These are phyloP conservation scores for Elmis aenea DNA, from an alignment of 2,888 invertebrate species.

Conservation along the genomic window DNA sequence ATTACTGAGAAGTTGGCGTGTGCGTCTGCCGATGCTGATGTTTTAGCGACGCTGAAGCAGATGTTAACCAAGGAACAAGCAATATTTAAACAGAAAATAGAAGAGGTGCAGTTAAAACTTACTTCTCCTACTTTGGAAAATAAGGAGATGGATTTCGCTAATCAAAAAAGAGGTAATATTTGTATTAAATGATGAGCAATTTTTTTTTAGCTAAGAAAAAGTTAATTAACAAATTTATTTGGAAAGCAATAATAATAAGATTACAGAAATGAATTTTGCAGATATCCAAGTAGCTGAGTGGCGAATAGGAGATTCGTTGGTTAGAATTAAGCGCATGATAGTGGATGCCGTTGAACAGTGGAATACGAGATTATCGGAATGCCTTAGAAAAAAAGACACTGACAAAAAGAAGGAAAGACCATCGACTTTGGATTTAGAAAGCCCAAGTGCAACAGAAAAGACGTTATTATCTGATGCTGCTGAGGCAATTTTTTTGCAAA, in stretches of 20 bases:
- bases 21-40: constrained; percentile 55
- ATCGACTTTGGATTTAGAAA: constrained; percentile 31
- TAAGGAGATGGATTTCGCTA: constrained; percentile 39
- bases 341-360: constrained; percentile 68
- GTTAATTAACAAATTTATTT: neutral
- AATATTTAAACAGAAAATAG: constrained; percentile 73
- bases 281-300: constrained; percentile 42
- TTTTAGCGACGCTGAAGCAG: constrained; percentile 52
- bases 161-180: constrained; percentile 27
- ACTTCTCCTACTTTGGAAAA: constrained; percentile 61
- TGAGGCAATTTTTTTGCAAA: constrained; percentile 12
- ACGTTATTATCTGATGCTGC: too few species aligned
- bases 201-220: too few species aligned
- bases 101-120: constrained; percentile 72
- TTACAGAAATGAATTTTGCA: constrained; percentile 14
- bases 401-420: constrained; percentile 37
- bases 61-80: constrained; percentile 63
- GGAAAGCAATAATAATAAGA: neutral
- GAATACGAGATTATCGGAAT: constrained; percentile 55
- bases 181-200: too few species aligned
- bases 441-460: constrained; percentile 23
- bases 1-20: constrained; percentile 62
- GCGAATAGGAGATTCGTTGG: constrained; percentile 58
- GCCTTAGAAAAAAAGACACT: constrained; percentile 35
- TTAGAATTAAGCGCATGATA: constrained; percentile 60